These are phyloP conservation scores for Euplexia lucipara DNA, from an alignment of 2,888 invertebrate genomes.

Conservation along the genomic window DNA sequence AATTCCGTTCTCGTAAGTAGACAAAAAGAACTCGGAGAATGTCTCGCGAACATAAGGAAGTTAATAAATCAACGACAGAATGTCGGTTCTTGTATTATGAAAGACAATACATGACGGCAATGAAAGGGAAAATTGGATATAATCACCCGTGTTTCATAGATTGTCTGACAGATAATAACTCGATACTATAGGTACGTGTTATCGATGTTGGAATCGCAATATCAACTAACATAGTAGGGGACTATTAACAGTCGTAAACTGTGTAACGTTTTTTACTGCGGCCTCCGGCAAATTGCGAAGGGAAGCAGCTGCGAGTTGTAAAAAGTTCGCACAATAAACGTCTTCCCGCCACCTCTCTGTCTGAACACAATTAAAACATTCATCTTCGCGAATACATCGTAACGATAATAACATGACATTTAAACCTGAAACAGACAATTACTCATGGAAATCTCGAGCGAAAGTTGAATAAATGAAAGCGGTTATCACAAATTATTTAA, in stretches of 20 bases:
- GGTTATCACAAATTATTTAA: constrained; percentile 89
- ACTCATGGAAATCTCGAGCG: constrained; percentile 76
- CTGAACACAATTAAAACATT: constrained; percentile 73
- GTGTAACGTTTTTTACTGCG: constrained; percentile 75
- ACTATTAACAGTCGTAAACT: constrained; percentile 76
- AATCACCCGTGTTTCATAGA: constrained; percentile 41
- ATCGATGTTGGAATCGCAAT: constrained; percentile 60
- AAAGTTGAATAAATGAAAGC: constrained; percentile 87
- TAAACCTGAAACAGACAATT: constrained; percentile 75
- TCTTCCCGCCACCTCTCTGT: constrained; percentile 72
- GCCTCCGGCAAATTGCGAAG: constrained; percentile 77
- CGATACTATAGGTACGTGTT: constrained; percentile 16
- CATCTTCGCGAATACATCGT: constrained; percentile 52
- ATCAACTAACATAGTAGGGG: constrained; percentile 67
- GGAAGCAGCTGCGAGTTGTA: constrained; percentile 80
- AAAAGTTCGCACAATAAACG: constrained; percentile 82
- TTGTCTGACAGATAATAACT: constrained; percentile 41
- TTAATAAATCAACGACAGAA: constrained; percentile 57
- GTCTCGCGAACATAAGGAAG: constrained; percentile 47
- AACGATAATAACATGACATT: constrained; percentile 54
- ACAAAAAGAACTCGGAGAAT: constrained; percentile 39
- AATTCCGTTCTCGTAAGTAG: constrained; percentile 37
- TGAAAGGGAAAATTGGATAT: constrained; percentile 43
- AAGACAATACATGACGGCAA: constrained; percentile 44
- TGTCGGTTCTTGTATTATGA: constrained; percentile 45